Base-by-base conservation (phyloP, 2,888 invertebrate species). In the Pecten maximus region DNA sequence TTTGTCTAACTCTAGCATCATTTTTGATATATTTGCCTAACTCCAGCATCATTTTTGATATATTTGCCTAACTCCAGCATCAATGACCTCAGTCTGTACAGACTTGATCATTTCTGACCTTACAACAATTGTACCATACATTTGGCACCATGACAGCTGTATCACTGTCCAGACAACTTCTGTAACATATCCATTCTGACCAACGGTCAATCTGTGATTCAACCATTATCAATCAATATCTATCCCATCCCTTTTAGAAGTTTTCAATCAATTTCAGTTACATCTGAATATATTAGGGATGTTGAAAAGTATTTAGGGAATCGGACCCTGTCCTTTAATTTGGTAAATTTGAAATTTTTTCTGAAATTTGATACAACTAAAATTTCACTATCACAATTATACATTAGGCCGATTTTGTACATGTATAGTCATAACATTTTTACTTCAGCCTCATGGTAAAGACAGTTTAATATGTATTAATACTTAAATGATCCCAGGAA, bases 1-100 rank as follows among this genome's bases (percentile, higher is more conserved):
- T 74, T 35, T 74, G 35, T 35, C 35, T 35, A 74, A 60, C n/a
- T 60, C 19, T n/a, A 60, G 60, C 35, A 35, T 35, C 74, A 74
- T 23, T 74, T 74, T 23, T 35, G 35, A 74, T 74, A 1, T 74
- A 35, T 74, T 74, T 74, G 35, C 74, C 35, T 35, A 74, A 60
- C n/a, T 60, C 19, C 2, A 60, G 60, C 35, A 35, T 35, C 74
- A 74, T 23, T 74, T 74, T 23, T 35, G 35, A 74, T 74, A 1
- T 74, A 35, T 74, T 74, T 35, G 74, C 74, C 74, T 74, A 74
- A 74, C 74, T 74, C 74, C 15, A 35, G 35, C 74, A 74, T 74
- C 74, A 74, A 8, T 28, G 0, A 28, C 35, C 74, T 74, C 28
- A 10, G 74, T 35, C 74, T 74, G 35, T 2, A 74, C 74, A 35